A percentile compares a stretch with the other conserved stretches of the same genome.
These are phyloP conservation scores for Cyphomyrus plagiostoma DNA, from an alignment of 2,113 vertebrate genomes.

Conservation along the genomic window DNA sequence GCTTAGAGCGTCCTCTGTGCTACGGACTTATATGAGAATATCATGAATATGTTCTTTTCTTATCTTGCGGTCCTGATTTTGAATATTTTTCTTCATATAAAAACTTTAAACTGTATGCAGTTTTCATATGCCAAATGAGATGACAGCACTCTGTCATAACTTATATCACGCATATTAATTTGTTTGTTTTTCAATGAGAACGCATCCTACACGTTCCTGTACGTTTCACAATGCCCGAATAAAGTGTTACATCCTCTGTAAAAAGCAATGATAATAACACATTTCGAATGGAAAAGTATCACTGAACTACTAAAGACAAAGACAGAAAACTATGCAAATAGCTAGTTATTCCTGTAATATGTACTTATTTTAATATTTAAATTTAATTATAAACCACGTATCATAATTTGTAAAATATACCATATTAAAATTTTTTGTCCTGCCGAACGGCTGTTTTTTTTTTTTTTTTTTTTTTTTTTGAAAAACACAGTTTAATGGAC, in stretches of 20 bases:
- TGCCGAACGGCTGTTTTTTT: too few relatives aligned
- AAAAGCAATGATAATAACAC: neutral
- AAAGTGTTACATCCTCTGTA: neutral
- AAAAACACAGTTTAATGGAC: too few relatives aligned
- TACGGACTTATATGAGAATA: neutral
- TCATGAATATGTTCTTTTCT: neutral
- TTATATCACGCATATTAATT: neutral
- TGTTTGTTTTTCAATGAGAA: neutral
- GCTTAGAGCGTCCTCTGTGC: neutral
- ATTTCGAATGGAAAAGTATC: neutral
- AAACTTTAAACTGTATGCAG: neutral
- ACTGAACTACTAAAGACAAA: neutral
- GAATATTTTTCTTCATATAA: neutral
- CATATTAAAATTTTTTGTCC: neutral
- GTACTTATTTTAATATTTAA: neutral
- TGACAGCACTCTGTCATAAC: neutral
- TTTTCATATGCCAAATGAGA: neutral
- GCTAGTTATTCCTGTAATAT: neutral
- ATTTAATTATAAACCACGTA: neutral
- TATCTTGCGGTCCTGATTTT: neutral
- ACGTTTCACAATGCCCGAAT: neutral
- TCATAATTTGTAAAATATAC: neutral
- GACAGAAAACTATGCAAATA: neutral
- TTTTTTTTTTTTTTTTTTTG: too few relatives aligned
- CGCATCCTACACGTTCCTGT: too few relatives aligned